These are phyloP conservation scores for Acronicta psi DNA, from an alignment of 2,888 invertebrate genomes.

Conservation along the genomic window DNA sequence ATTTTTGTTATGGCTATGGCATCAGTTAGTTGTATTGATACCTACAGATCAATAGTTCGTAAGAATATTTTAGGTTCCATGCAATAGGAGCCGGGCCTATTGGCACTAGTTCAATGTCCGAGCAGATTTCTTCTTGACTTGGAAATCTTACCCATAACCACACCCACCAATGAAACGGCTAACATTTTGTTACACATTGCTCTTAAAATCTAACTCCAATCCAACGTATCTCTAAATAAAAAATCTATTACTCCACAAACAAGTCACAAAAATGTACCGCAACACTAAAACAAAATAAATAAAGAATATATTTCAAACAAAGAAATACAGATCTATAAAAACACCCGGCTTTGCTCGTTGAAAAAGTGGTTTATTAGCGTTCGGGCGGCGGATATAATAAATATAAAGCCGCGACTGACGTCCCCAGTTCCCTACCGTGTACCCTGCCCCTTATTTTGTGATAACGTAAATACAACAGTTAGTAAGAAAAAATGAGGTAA, in stretches of 20 bases:
- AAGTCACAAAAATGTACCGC: constrained; percentile 41
- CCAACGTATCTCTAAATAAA: constrained; percentile 25
- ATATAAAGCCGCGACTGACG: constrained; percentile 61
- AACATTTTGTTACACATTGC: neutral
- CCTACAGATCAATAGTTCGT: too few species aligned
- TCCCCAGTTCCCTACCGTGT: constrained; percentile 48
- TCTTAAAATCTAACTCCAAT: constrained; percentile 11
- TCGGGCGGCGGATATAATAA: constrained; percentile 67
- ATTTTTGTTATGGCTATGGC: too few species aligned
- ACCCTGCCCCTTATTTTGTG: constrained; percentile 47
- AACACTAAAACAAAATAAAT: constrained; percentile 54
- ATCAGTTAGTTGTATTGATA: too few species aligned
- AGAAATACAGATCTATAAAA: constrained; percentile 55
- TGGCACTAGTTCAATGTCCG: too few species aligned
- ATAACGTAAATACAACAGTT: constrained; percentile 62
- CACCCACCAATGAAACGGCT: too few species aligned
- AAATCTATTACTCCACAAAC: constrained; percentile 29
- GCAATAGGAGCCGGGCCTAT: too few species aligned
- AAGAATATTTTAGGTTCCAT: too few species aligned
- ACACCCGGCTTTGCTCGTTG: constrained; percentile 58
- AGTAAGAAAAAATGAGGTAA: constrained; percentile 47
- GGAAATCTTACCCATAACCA: too few species aligned
- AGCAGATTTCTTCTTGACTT: too few species aligned
- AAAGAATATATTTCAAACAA: constrained; percentile 42
- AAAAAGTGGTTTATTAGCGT: constrained; percentile 70